These are phyloP conservation scores for Anarsia innoxiella DNA, from an alignment of 2,888 invertebrate species.

Conservation along the genomic window DNA sequence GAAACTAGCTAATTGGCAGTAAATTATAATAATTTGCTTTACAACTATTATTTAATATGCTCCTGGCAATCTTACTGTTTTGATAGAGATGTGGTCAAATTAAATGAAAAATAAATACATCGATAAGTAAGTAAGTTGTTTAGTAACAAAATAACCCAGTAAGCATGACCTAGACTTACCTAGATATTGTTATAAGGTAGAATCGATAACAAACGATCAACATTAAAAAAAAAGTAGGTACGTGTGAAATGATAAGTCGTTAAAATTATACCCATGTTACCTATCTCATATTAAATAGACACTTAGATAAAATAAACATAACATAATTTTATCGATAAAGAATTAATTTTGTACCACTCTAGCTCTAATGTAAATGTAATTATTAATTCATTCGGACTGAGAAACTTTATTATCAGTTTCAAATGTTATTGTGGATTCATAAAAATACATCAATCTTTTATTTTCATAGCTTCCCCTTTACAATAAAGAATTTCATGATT, in stretches of 20 bases:
- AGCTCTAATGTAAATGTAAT: background rate
- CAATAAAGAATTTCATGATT: background rate
- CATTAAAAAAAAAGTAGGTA: background rate
- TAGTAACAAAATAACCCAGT: too few relatives aligned
- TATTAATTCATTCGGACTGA: background rate
- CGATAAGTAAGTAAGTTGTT: background rate
- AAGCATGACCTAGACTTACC: too few relatives aligned
- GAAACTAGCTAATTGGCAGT: conserved; percentile 48
- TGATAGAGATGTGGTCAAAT: background rate
- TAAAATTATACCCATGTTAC: too few relatives aligned
- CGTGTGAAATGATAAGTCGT: too few relatives aligned
- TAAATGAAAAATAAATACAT: background rate
- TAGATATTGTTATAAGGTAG: too few relatives aligned
- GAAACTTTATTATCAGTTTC: background rate
- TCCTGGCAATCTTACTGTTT: background rate
- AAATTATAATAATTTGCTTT: conserved; percentile 58
- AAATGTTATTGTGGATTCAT: background rate
- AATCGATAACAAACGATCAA: too few relatives aligned
- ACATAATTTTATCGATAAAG: too few relatives aligned
- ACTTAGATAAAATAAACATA: too few relatives aligned
- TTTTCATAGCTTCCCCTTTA: too few relatives aligned
- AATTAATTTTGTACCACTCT: too few relatives aligned
- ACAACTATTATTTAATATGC: conserved; percentile 14
- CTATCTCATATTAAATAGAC: too few relatives aligned
- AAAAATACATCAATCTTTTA: background rate